A percentile compares a stretch with the other conserved stretches of the same genome.
These are phyloP conservation scores for Gallinago paraguaiae DNA, from an alignment of 2,113 vertebrate species.

Conservation along the genomic window DNA sequence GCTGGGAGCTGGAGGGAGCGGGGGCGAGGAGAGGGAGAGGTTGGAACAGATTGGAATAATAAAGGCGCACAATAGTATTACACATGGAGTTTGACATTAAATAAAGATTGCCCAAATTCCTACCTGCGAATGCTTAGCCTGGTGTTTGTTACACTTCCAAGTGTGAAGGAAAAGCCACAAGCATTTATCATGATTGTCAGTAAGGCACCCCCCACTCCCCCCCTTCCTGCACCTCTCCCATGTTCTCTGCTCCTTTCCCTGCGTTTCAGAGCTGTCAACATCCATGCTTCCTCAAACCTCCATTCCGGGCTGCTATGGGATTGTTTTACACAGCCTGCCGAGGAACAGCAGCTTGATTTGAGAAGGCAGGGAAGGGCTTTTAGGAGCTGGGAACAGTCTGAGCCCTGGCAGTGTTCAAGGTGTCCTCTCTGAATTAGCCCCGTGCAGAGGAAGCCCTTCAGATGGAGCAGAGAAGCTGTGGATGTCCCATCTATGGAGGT, in stretches of 20 bases:
- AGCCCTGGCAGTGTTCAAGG: neutral
- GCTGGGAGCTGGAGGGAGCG: neutral
- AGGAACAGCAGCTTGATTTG: neutral
- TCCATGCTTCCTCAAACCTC: neutral
- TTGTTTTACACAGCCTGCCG: conserved; percentile 21
- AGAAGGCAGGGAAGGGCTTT: neutral
- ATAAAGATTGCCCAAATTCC: conserved; percentile 44
- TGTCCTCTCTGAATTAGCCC: neutral
- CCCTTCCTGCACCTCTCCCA: neutral
- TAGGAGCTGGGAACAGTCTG: neutral
- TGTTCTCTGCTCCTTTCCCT: neutral
- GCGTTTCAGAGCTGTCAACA: conserved; percentile 22
- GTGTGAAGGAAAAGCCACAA: conserved; percentile 60
- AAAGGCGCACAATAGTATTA: conserved; percentile 51
- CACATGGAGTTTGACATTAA: conserved; percentile 19
- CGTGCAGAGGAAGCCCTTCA: rapidly evolving
- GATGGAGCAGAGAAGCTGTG: neutral
- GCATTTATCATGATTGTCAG: conserved; percentile 62
- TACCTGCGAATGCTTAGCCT: conserved; percentile 44
- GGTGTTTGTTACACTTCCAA: conserved; percentile 57
- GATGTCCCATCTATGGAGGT: no score
- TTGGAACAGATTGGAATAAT: conserved; percentile 63
- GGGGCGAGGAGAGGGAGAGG: neutral
- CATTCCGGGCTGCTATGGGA: neutral
- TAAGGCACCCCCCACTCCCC: neutral